A percentile compares a stretch with the other conserved stretches of the same genome.
These are phyloP conservation scores for Eurosta solidaginis DNA, from an alignment of 1,140 invertebrate species.

Conservation along the genomic window DNA sequence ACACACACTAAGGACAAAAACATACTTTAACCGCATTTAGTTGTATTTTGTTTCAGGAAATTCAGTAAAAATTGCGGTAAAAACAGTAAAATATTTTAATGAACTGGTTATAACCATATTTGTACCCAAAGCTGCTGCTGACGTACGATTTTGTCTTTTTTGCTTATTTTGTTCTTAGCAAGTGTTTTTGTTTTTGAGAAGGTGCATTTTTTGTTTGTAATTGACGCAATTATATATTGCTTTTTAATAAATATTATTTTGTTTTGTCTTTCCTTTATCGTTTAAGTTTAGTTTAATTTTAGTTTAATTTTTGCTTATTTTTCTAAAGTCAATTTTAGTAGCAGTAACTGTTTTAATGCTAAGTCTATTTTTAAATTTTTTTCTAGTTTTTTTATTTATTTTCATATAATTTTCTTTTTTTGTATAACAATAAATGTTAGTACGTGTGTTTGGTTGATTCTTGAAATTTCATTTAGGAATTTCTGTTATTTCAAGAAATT, in stretches of 20 bases:
- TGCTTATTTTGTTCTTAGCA: not conserved
- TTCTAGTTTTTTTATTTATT: not conserved
- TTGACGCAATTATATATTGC: not conserved
- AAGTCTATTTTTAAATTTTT: not conserved
- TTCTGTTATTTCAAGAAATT: not conserved
- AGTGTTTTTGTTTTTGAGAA: not conserved
- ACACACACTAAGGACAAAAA: not conserved
- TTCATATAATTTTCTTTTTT: not conserved
- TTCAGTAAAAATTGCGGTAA: not conserved
- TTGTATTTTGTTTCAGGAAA: constrained; percentile 10
- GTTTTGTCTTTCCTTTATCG: no score
- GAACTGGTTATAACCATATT: constrained; percentile 8
- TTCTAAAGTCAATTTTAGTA: not conserved
- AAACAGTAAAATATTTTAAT: not conserved
- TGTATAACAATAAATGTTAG: not conserved
- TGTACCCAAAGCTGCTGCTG: not conserved
- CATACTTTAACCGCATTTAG: no score
- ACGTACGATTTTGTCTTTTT: not conserved
- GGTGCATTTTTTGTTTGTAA: not conserved
- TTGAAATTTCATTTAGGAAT: not conserved
- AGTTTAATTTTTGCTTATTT: not conserved
- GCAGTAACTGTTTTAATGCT: not conserved
- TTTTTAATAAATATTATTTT: no score
- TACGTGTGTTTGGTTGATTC: not conserved
- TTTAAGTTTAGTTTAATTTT: not conserved